Conservation (phyloP, 2,113 vertebrate genomes). For the Chelonoidis abingdonii region DNA sequence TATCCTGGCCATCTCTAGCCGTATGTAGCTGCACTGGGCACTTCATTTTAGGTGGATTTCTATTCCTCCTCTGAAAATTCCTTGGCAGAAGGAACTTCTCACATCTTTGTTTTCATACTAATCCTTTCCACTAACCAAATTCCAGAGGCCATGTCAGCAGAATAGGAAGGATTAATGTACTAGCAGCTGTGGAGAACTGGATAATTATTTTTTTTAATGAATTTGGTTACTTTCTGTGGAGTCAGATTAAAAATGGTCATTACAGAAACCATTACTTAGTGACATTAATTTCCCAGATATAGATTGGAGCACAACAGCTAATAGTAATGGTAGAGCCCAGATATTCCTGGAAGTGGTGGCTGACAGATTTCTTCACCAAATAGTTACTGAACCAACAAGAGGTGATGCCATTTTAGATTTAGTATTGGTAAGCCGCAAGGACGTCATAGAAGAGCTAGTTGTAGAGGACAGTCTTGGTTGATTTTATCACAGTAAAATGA, state of each 20-base stretch:
- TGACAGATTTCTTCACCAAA: neutral
- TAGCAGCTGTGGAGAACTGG: neutral
- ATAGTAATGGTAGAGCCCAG: neutral
- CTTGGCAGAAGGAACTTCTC: neutral
- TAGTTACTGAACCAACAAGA: neutral
- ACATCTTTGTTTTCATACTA: neutral
- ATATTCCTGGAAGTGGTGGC: neutral
- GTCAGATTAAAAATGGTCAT: too few species aligned
- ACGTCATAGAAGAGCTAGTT: neutral
- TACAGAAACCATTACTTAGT: too few species aligned
- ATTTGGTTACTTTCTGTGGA: neutral
- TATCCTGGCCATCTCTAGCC: neutral
- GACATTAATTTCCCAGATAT: too few species aligned
- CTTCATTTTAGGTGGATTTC: neutral
- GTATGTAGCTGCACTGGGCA: neutral
- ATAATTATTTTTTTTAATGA: neutral
- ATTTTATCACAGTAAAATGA: too few species aligned
- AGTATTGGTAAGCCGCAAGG: neutral
- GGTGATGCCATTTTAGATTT: neutral
- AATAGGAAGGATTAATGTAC: neutral
- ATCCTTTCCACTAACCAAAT: slow-evolving; percentile 8
- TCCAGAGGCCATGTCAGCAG: neutral
- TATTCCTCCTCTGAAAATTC: neutral
- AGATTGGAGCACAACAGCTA: neutral
- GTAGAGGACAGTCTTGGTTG: neutral